Evolutionary conservation across 1,140 invertebrate genomes (phyloP).

Genomic region (Bombus fervidus): DNA sequence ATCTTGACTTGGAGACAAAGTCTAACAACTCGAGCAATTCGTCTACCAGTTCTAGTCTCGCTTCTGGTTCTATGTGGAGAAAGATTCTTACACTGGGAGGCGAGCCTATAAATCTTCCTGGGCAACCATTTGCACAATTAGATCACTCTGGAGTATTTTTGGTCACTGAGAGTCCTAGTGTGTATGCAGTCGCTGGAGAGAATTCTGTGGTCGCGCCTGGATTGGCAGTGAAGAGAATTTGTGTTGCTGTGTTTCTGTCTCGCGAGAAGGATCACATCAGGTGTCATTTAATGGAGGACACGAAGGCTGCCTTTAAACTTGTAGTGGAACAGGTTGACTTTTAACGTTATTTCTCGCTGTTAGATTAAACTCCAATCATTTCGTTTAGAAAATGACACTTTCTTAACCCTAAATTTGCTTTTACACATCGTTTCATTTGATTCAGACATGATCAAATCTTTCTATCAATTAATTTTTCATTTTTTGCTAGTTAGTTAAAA

Average conservation of each 20-base stretch:
- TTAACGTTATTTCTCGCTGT: background rate
- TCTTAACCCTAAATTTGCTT: too few species aligned
- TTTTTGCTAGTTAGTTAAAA: too few species aligned
- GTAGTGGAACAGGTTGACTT: conserved; percentile 85
- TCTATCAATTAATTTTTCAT: too few species aligned
- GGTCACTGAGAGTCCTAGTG: conserved; percentile 93
- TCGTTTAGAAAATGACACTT: too few species aligned
- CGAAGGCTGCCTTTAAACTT: conserved; percentile 93
- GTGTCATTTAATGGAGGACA: conserved; percentile 96
- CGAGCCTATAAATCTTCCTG: conserved; percentile 96
- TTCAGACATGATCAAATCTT: too few species aligned
- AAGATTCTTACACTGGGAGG: conserved; percentile 94
- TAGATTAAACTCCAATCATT: background rate
- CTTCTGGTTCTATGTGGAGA: conserved; percentile 86
- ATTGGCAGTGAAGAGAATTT: conserved; percentile 87
- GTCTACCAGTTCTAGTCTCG: conserved; percentile 85
- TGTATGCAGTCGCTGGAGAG: conserved; percentile 94
- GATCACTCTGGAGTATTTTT: conserved; percentile 94
- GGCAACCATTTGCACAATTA: conserved; percentile 94
- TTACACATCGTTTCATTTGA: too few species aligned
- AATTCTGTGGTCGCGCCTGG: conserved; percentile 81
- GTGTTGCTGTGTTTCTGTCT: conserved; percentile 92
- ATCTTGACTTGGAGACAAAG: conserved; percentile 89
- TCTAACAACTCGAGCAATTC: conserved; percentile 90
- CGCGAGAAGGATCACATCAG: conserved; percentile 88